Conservation (phyloP, 2,888 invertebrate species). For the Drosophila testacea region DNA sequence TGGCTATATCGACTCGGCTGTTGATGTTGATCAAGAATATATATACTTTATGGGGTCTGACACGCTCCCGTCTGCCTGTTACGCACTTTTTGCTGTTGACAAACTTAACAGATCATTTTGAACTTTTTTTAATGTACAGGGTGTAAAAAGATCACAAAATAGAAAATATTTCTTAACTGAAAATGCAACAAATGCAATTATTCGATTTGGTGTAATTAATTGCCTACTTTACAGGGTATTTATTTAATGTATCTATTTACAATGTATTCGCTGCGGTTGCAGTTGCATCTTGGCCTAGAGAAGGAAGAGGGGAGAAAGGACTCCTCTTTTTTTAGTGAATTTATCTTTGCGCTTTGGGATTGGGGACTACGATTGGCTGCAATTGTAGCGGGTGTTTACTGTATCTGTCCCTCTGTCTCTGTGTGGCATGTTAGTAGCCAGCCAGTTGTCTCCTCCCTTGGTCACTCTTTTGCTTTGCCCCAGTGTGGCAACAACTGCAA, state of each 20-base stretch:
- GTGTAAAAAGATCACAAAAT: no score
- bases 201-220: no score
- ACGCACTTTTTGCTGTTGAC: no score
- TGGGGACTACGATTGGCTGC: conserved; percentile 30
- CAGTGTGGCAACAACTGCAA: conserved; percentile 19
- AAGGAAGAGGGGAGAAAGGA: not conserved
- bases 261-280: conserved; percentile 10
- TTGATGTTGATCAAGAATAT: no score
- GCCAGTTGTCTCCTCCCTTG: no score
- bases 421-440: conserved; percentile 5
- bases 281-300: conserved; percentile 36
- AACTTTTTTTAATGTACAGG: no score
- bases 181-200: no score
- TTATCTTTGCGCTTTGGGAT: conserved; percentile 61
- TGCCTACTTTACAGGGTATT: conserved; percentile 9
- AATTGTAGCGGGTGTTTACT: conserved; percentile 23
- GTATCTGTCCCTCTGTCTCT: not conserved
- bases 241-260: not conserved
- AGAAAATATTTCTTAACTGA: no score
- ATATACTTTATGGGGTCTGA: no score
- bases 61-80: no score
- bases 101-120: no score
- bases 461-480: not conserved
- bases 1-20: not conserved
- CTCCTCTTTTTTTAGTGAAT: conserved; percentile 16